Evolutionary conservation across 2,113 vertebrate species (phyloP).

Genomic region (Xiphias gladius): DNA sequence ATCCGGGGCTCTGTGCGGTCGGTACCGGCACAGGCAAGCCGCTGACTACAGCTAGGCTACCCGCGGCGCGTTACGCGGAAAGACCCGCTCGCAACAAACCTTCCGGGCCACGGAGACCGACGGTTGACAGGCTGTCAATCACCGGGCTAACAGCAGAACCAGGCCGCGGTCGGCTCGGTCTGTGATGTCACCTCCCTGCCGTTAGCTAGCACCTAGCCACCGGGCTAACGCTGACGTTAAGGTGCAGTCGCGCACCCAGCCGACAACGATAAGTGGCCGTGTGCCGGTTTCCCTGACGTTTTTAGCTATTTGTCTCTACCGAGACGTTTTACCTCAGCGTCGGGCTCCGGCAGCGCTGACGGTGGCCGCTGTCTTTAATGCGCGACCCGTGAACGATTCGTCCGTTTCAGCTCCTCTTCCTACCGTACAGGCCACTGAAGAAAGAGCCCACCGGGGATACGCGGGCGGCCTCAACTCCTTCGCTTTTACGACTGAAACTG

Average conservation of each 20-base stretch:
- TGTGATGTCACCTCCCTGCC: constrained; percentile 51
- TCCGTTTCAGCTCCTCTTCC: not conserved
- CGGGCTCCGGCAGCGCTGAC: constrained; percentile 61
- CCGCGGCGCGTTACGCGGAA: not conserved
- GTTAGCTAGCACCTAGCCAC: constrained; percentile 34
- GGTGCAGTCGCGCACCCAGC: not conserved
- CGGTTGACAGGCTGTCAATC: constrained; percentile 57
- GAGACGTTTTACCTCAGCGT: constrained; percentile 43
- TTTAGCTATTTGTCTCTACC: not conserved
- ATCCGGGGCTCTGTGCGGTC: not conserved
- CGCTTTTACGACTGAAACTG: not conserved
- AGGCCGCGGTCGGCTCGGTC: constrained; percentile 64
- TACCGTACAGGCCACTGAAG: not conserved
- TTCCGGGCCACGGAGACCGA: not conserved
- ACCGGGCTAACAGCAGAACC: constrained; percentile 34
- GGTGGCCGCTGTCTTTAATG: constrained; percentile 38
- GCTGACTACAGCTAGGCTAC: not conserved
- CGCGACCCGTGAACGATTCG: constrained; percentile 1
- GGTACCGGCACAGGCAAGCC: too few relatives aligned
- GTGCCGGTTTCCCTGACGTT: not conserved
- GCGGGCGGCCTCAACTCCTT: too few relatives aligned
- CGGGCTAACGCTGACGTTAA: constrained; percentile 11
- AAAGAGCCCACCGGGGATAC: not conserved
- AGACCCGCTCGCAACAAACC: too few relatives aligned
- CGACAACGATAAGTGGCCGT: accelerated